Base-by-base conservation (phyloP, 1,140 invertebrate species). In the Zaprionus davidi region DNA sequence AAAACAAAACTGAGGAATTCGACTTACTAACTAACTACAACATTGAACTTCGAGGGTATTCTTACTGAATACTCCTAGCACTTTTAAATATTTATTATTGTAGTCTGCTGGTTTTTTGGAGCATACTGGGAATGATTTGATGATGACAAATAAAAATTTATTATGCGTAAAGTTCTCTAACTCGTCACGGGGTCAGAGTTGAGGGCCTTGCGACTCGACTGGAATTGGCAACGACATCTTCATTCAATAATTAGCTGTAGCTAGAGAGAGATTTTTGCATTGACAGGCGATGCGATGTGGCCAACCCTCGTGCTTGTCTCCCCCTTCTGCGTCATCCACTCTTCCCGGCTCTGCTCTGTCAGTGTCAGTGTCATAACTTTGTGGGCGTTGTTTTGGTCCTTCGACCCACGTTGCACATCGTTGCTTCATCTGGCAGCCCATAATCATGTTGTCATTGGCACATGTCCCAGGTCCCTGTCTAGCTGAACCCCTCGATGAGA, bases 401-500 rank as follows among this genome's bases (percentile, higher is more conserved):
- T 4, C 20, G 20, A 51, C 46, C 46, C 46, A 51, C 20, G 46
- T 24, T 51, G 64, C 63, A 36, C 38, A 56, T 66, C 57, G 62
- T 66, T 65, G 57, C 74, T 72, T 83, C 70, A 69, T 74, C 73
- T 74, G 74, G 56, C 55, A 73, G 71, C 70, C 84, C 69, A 83
- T 84, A 87, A 87, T 87, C 87, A 88, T 88, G 84, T 81, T 87
- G 84, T 87, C 84, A 84, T 68, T 81, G 78, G 71, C 84, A 88
- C 82, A 74, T 81, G 65, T 76, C 65, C 41, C 41, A 46, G 41
- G 7, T 44, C 41, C 58, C 46, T 49, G 65, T 71, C 68, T 69
- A 17, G 13, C 53, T 15, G 44, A 80, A 72, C 74, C 78, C 74
- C 51, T 57, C 76, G 46, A 44, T 31, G 1, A 67, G 51, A 36